Evolutionary conservation across 2,113 vertebrate genomes (phyloP).

Genomic region (Columba livia): DNA sequence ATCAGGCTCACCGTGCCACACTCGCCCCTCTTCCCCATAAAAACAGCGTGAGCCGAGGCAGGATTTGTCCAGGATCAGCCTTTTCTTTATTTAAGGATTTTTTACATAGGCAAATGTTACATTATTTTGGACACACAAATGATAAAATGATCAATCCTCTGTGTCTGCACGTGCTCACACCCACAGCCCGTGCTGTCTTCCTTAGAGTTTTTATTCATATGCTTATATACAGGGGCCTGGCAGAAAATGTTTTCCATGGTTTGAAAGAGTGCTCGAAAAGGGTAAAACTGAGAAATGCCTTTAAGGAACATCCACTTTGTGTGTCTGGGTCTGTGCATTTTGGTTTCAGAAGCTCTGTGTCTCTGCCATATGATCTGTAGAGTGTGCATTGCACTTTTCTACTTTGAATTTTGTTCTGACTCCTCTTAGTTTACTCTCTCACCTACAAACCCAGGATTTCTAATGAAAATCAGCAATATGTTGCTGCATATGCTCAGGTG

Average conservation of each 20-base stretch:
- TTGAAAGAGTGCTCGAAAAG: neutral
- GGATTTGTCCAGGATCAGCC: slow-evolving; percentile 25
- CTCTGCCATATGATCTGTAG: neutral
- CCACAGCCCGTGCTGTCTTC: neutral
- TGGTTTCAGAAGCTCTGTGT: neutral
- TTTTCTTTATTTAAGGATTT: slow-evolving; percentile 55
- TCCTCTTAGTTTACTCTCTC: neutral
- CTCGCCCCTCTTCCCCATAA: neutral
- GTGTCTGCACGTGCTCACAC: neutral
- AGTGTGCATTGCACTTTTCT: neutral
- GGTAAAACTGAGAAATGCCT: neutral
- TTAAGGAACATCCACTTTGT: neutral
- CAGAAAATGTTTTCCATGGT: neutral
- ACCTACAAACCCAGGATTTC: neutral
- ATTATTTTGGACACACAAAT: neutral
- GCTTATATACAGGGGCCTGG: neutral
- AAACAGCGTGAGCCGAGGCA: neutral
- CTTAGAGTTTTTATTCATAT: neutral
- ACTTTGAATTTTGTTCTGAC: neutral
- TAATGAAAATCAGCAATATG: neutral
- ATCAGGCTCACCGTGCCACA: neutral
- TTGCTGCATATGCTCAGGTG: neutral
- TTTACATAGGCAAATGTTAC: neutral
- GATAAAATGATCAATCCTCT: neutral
- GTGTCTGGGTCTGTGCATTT: neutral